These are phyloP conservation scores for Lasius platythorax DNA, from an alignment of 2,888 invertebrate species.

Conservation along the genomic window DNA sequence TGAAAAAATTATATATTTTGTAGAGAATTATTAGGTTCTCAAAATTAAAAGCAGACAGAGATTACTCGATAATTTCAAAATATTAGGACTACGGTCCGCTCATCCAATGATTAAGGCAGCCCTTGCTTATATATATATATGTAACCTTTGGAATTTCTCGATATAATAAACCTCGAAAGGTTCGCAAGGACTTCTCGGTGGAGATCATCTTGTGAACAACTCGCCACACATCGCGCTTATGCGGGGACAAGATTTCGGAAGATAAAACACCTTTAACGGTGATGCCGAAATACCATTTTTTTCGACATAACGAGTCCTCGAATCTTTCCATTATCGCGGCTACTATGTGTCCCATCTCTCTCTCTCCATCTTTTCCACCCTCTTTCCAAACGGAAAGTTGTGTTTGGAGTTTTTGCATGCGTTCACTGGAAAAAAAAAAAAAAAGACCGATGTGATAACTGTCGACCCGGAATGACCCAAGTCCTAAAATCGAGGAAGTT, in stretches of 20 bases:
- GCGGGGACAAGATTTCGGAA: slow-evolving; percentile 38
- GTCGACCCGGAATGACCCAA: slow-evolving; percentile 70
- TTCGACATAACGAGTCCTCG: slow-evolving; percentile 14
- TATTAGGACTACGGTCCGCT: neutral
- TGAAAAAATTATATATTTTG: neutral
- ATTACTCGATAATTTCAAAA: slow-evolving; percentile 9
- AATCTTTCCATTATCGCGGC: slow-evolving; percentile 47
- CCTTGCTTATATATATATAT: slow-evolving; percentile 9
- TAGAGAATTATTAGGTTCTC: neutral
- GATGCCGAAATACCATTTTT: slow-evolving; percentile 10
- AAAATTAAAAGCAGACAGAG: neutral
- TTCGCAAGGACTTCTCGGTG: slow-evolving; percentile 16
- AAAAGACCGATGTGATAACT: slow-evolving; percentile 59
- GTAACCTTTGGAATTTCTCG: neutral
- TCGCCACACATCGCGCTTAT: neutral
- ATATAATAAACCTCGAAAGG: slow-evolving; percentile 27
- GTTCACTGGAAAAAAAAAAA: slow-evolving; percentile 62
- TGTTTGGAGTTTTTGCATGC: slow-evolving; percentile 74
- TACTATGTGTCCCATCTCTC: slow-evolving; percentile 52
- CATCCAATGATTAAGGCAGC: slow-evolving; percentile 44
- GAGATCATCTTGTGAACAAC: neutral
- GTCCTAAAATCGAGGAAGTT: slow-evolving; percentile 63
- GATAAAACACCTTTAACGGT: slow-evolving; percentile 43
- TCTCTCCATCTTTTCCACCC: no score
- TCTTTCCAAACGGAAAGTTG: slow-evolving; percentile 53